Conservation (phyloP, 2,888 invertebrate species). For the Nephrotoma appendiculata region DNA sequence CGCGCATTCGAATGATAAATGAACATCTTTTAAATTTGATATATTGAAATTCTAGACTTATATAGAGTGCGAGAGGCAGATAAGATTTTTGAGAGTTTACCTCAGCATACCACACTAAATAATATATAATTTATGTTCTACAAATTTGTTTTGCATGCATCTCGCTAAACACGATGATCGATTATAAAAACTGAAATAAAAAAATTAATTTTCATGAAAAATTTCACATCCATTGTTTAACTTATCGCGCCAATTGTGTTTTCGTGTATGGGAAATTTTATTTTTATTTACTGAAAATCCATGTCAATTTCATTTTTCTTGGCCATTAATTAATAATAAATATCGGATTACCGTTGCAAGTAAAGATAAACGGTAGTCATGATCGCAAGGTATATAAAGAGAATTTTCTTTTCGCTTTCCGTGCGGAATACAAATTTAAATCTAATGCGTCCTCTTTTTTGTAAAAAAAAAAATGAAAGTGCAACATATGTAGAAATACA, state of each 20-base stretch:
- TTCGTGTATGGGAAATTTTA: neutral
- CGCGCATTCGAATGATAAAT: neutral
- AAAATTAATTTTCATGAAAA: neutral
- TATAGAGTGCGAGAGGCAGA: neutral
- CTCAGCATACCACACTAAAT: neutral
- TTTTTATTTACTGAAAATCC: neutral
- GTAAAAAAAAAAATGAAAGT: neutral
- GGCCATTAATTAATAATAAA: neutral
- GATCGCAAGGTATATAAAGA: neutral
- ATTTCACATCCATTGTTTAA: neutral
- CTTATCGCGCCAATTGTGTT: neutral
- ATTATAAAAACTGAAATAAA: neutral
- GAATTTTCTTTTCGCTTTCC: neutral
- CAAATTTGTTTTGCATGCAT: neutral
- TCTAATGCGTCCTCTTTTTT: neutral
- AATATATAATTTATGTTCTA: neutral
- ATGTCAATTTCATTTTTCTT: neutral
- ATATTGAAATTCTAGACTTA: neutral
- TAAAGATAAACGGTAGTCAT: neutral
- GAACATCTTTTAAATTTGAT: neutral
- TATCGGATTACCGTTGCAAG: neutral
- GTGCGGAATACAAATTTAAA: neutral
- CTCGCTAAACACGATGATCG: neutral
- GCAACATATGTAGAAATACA: neutral
- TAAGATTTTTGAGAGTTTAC: neutral